Base-by-base conservation (phyloP, 2,888 invertebrate species). In the Tribolium freemani region DNA sequence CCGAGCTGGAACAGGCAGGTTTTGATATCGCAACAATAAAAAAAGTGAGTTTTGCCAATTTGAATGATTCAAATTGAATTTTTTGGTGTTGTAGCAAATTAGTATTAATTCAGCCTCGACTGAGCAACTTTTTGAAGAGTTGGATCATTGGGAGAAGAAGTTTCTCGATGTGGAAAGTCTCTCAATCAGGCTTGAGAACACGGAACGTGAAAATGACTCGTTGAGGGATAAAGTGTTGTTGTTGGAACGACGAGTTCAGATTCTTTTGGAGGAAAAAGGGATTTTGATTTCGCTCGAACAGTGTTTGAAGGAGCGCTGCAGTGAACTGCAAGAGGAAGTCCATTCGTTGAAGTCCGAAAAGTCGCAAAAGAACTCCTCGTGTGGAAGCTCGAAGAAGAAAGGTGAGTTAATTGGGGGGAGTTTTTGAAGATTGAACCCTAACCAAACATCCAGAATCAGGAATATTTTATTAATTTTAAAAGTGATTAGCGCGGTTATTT, bases 1-100 rank as follows among this genome's bases (percentile, higher is more conserved):
- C 94, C 0, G 95, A 94, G 85, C 84, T 95, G 75, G 93, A 93
- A 79, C 94, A 95, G 84, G 94, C 95, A 64, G 94, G 94, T 6
- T 92, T 94, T 78, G 93, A 94, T 83, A 88, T 91, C 51, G 84
- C 88, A 50, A 86, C 88, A 68, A 87, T 91, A 75, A 90, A 90
- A 83, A 90, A 90, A 88, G 91, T 90, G 26, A 76, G 9, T 20
- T 26, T 70, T 20, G 1, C 16, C 6, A 3, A 26, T 3, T 26
- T 5, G 16, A n/a, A 2, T 16, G 16, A 2, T 16, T 5, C 26
- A 26, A 26, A 5, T 26, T 26, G 0, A 26, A 26, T 26, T 26
- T 26, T 26, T 50, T 30, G 45, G 10, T 50, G 72, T 86, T 85
- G 5, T 83, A 93, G 91, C 91, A 91, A 82, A 88, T 93, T 73